phyloP scores from a whole-genome alignment of 2,888 invertebrate species.

The Acanthosoma haemorrhoidale region DNA sequence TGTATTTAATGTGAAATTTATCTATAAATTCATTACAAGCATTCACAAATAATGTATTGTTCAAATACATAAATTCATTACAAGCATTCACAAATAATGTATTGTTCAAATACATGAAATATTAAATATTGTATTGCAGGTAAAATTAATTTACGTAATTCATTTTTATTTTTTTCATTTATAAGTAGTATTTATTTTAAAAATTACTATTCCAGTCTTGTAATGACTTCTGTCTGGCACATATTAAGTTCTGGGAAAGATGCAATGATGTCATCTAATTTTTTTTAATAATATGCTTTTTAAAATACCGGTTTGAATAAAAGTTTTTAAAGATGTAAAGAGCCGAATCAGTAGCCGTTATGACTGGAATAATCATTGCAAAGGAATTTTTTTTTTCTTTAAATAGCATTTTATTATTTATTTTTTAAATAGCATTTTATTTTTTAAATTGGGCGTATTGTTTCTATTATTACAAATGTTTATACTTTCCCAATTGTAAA shows the following conservation, averaged over 20 bases:
- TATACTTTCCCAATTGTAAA: neutral
- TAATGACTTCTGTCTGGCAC: neutral
- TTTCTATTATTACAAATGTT: neutral
- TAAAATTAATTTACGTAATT: neutral
- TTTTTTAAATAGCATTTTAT: neutral
- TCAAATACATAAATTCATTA: neutral
- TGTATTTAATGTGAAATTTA: conserved; percentile 4
- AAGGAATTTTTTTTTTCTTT: neutral
- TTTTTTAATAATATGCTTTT: too few species aligned
- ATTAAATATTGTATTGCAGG: neutral
- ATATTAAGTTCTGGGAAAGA: neutral
- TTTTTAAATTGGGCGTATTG: neutral
- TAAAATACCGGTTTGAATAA: too few species aligned
- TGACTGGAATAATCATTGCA: neutral
- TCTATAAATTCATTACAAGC: neutral
- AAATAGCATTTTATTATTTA: neutral
- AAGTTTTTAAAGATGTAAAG: too few species aligned
- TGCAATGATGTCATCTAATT: neutral
- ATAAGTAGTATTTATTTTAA: neutral
- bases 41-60: neutral
- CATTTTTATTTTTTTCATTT: neutral
- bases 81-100: neutral
- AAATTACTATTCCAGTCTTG: neutral
- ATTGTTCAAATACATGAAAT: neutral
- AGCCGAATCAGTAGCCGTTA: neutral